Percentiles rank a stretch among this genome's conserved stretches.
Evolutionary conservation across 2,797 vertebrate species (phyloP).

Genomic region (Rhinophrynus dorsalis): DNA sequence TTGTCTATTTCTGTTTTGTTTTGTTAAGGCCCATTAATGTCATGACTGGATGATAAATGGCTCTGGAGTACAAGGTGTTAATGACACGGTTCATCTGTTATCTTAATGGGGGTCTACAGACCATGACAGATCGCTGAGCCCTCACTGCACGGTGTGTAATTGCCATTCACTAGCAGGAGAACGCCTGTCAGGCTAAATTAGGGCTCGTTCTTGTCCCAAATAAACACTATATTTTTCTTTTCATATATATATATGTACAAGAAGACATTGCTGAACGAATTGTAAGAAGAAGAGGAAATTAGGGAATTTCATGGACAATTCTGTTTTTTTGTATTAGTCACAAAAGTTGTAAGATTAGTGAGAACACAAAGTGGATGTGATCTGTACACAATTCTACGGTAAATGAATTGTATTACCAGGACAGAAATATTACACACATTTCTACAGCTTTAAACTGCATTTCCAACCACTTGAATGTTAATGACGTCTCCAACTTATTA

Average conservation of each 20-base stretch:
- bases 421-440: no score
- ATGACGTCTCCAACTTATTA: no score
- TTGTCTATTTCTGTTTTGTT: no score
- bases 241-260: neutral
- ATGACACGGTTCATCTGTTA: constrained; percentile 49
- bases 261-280: accelerated
- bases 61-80: constrained; percentile 51
- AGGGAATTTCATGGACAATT: no score
- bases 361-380: no score
- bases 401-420: no score
- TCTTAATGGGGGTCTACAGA: constrained; percentile 49
- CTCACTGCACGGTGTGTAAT: constrained; percentile 21
- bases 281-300: neutral
- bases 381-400: no score
- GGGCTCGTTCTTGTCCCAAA: constrained; percentile 8
- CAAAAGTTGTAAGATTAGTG: no score
- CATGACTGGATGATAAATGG: neutral
- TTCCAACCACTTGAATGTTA: no score
- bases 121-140: constrained; percentile 44
- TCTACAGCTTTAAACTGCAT: no score
- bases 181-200: constrained; percentile 51
- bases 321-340: no score
- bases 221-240: accelerated
- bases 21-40: neutral
- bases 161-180: constrained; percentile 52